A percentile compares a stretch with the other conserved stretches of the same genome.
phyloP scores from a whole-genome alignment of 2,113 vertebrate species.

The Zosterops japonicus region DNA sequence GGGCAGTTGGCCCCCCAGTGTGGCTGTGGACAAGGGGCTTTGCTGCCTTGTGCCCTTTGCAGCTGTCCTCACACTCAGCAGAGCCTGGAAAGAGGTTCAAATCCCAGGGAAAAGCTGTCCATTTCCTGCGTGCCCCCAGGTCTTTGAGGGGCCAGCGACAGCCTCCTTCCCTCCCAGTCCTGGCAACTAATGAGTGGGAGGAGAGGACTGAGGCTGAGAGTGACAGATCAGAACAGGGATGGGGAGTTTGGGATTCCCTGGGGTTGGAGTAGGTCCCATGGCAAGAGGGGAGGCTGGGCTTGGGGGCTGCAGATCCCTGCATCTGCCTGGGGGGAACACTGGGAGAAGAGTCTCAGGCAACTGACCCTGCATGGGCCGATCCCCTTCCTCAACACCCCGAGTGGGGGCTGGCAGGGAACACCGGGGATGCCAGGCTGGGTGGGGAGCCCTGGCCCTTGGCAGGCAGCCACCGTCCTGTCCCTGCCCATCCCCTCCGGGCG shows the following conservation, averaged over 20 bases:
- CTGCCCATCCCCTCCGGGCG: not conserved
- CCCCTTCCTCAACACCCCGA: fast-evolving
- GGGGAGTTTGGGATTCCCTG: not conserved
- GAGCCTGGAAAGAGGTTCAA: not conserved
- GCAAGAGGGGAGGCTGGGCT: fast-evolving
- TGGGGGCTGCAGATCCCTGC: fast-evolving
- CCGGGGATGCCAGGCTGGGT: not conserved
- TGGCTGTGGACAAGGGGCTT: not conserved
- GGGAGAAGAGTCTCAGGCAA: not conserved
- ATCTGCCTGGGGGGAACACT: fast-evolving
- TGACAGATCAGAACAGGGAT: not conserved
- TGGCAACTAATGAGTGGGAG: fast-evolving
- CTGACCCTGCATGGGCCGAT: fast-evolving
- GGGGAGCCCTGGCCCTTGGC: not conserved
- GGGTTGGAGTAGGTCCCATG: not conserved
- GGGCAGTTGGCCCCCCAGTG: fast-evolving
- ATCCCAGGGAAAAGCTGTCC: not conserved
- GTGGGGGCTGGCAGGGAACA: not conserved
- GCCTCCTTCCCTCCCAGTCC: not conserved
- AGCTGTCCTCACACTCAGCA: not conserved
- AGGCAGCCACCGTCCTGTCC: not conserved
- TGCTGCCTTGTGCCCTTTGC: not conserved
- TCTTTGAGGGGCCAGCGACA: fast-evolving
- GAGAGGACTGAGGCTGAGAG: no score
- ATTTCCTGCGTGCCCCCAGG: fast-evolving